Conservation (phyloP, 2,797 vertebrate genomes). For the Premnoplex brunnescens region DNA sequence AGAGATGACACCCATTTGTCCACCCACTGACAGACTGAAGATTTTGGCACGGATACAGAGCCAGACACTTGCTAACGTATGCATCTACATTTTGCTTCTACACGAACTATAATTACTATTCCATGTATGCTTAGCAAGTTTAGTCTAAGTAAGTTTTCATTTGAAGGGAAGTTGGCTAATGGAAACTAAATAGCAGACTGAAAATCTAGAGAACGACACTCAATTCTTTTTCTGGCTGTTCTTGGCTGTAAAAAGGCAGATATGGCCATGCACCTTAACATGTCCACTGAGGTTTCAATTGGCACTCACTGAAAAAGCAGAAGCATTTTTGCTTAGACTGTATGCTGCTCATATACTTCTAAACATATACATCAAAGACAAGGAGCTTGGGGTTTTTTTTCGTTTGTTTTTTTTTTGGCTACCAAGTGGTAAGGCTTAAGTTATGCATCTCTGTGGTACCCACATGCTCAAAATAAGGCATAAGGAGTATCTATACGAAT, state of each 20-base stretch:
- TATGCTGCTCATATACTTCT: not conserved
- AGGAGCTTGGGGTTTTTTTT: not conserved
- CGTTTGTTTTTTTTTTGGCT: not conserved
- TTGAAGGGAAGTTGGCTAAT: not conserved
- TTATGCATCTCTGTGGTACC: not conserved
- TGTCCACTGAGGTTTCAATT: not conserved
- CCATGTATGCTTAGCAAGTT: not conserved
- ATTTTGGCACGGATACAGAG: not conserved
- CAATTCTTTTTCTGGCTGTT: constrained; percentile 29
- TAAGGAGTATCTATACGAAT: not conserved
- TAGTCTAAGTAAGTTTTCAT: not conserved
- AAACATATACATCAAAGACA: not conserved
- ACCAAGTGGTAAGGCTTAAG: not conserved
- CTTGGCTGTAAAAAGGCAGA: constrained; percentile 12
- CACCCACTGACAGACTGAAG: not conserved
- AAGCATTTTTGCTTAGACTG: not conserved
- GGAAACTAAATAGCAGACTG: not conserved
- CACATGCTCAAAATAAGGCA: not conserved
- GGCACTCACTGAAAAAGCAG: not conserved
- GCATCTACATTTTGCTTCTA: not conserved
- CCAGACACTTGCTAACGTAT: not conserved
- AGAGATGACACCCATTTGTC: not conserved
- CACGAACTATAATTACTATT: not conserved
- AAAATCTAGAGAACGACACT: not conserved
- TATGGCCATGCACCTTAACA: not conserved